These are phyloP conservation scores for Micrasema longulum DNA, from an alignment of 1,140 invertebrate genomes.

Conservation along the genomic window DNA sequence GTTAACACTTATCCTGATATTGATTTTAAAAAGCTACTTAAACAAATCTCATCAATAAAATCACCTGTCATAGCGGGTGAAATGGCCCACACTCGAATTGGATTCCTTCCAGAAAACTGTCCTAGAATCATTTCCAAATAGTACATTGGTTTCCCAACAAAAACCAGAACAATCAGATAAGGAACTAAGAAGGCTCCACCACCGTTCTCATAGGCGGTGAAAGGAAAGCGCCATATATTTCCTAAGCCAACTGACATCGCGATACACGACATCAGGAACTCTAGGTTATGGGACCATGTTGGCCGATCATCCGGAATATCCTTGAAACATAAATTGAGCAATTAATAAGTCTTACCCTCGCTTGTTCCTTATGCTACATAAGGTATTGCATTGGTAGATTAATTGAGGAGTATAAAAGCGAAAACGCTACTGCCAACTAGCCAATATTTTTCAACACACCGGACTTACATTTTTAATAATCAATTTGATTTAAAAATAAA, in stretches of 20 bases:
- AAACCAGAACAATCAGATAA: slow-evolving; percentile 79
- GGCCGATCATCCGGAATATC: slow-evolving; percentile 59
- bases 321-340: too few relatives aligned
- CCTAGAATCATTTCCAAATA: slow-evolving; percentile 84
- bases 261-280: slow-evolving; percentile 87
- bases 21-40: too few relatives aligned
- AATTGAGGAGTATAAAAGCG: too few relatives aligned
- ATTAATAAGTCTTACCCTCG: too few relatives aligned
- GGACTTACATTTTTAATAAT: too few relatives aligned
- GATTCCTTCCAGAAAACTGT: slow-evolving; percentile 77
- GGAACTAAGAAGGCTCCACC: slow-evolving; percentile 84
- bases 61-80: slow-evolving; percentile 72
- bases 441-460: too few relatives aligned
- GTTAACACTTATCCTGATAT: too few relatives aligned
- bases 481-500: too few relatives aligned
- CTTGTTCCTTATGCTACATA: too few relatives aligned
- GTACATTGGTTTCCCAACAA: slow-evolving; percentile 87
- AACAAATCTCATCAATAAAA: too few relatives aligned
- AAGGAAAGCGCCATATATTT: slow-evolving; percentile 89
- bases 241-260: slow-evolving; percentile 86
- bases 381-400: too few relatives aligned
- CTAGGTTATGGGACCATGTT: slow-evolving; percentile 80
- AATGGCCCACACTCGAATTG: slow-evolving; percentile 70
- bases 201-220: slow-evolving; percentile 81
- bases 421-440: too few relatives aligned